A percentile compares a stretch with the other conserved stretches of the same genome.
Evolutionary conservation across 1,140 invertebrate genomes (phyloP).

Genomic region (Pseudomyrmex cubaensis): DNA sequence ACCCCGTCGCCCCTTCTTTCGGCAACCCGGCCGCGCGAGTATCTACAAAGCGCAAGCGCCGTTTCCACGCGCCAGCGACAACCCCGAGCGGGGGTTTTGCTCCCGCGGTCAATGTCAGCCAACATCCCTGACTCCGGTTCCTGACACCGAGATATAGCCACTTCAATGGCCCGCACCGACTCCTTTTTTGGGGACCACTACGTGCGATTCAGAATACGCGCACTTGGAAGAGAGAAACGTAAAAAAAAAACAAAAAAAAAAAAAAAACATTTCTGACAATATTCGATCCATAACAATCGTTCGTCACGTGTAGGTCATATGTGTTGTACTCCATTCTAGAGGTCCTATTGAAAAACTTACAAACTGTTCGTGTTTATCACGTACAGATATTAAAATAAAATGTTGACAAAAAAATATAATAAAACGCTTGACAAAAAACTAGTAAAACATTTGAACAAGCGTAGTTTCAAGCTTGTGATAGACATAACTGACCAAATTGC

Average conservation of each 20-base stretch:
- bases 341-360: too few relatives aligned
- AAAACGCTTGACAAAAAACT: too few relatives aligned
- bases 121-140: constrained; percentile 78
- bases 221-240: not conserved
- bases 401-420: too few relatives aligned
- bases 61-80: constrained; percentile 76
- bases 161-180: constrained; percentile 63
- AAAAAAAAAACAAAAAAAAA: too few relatives aligned
- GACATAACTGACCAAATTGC: too few relatives aligned
- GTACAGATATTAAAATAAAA: too few relatives aligned
- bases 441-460: too few relatives aligned
- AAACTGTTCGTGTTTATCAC: too few relatives aligned
- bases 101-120: constrained; percentile 83
- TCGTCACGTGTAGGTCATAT: too few relatives aligned
- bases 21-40: constrained; percentile 69
- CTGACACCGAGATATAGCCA: constrained; percentile 74
- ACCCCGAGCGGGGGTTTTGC: constrained; percentile 70
- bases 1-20: constrained; percentile 74
- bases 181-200: constrained; percentile 55
- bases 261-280: too few relatives aligned
- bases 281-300: not conserved
- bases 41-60: constrained; percentile 73
- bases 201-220: constrained; percentile 21
- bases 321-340: too few relatives aligned
- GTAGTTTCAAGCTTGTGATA: too few relatives aligned